phyloP scores from a whole-genome alignment of 2,113 vertebrate species.

The Aplodontia rufa region DNA sequence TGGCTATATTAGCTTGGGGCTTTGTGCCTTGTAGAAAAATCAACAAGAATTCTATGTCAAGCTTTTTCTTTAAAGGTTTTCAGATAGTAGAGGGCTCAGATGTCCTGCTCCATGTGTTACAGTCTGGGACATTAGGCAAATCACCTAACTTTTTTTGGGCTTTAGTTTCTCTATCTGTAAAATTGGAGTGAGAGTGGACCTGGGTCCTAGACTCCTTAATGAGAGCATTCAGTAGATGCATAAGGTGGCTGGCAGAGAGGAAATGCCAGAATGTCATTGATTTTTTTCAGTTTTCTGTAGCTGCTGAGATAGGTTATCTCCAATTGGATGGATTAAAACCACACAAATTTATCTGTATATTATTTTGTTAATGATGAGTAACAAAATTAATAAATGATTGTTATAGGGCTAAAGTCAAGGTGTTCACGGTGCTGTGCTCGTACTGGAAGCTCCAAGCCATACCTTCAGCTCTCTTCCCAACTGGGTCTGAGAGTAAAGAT shows the following conservation, averaged over 20 bases:
- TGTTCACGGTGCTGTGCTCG: neutral
- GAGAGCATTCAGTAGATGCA: neutral
- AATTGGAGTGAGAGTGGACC: neutral
- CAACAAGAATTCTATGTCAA: neutral
- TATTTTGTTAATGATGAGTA: no score
- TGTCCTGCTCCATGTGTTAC: neutral
- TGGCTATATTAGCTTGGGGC: neutral
- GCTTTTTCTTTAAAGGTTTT: neutral
- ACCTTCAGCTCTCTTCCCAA: neutral
- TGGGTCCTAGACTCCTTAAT: neutral
- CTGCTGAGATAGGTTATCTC: neutral
- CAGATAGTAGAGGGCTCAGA: neutral
- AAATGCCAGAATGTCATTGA: accelerated
- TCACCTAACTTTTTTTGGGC: neutral
- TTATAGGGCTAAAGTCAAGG: neutral
- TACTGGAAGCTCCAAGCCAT: neutral
- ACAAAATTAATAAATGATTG: no score
- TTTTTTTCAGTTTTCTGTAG: neutral
- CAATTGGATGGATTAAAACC: no score
- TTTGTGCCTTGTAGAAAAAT: neutral
- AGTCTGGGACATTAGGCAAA: neutral
- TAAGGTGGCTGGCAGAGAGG: neutral
- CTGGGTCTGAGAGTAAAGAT: neutral
- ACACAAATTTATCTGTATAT: neutral
- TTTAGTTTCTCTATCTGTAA: neutral